These are phyloP conservation scores for Myotis daubentonii DNA, from an alignment of 2,797 vertebrate species.

Conservation along the genomic window DNA sequence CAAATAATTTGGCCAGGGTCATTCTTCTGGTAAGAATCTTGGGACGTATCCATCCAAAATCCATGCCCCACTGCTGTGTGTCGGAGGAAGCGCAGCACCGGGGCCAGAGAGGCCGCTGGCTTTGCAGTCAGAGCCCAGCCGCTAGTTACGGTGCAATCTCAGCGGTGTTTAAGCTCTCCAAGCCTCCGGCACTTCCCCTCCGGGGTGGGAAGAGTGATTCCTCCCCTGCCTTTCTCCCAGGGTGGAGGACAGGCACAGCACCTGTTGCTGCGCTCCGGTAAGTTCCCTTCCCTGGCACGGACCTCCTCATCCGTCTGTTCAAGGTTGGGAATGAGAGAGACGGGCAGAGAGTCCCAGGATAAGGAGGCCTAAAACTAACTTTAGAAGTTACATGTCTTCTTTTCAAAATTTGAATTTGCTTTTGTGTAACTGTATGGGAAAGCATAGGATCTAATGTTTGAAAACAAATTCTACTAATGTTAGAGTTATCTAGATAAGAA, in stretches of 20 bases:
- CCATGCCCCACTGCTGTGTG: background rate
- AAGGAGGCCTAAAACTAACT: background rate
- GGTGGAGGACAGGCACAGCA: background rate
- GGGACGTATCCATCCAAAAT: background rate
- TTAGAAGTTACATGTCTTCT: background rate
- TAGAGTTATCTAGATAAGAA: background rate
- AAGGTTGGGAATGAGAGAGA: background rate
- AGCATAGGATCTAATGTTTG: background rate
- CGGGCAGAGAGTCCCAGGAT: background rate
- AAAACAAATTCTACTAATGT: background rate
- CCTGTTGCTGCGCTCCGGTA: background rate
- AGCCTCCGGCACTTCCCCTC: background rate
- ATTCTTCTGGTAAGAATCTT: background rate
- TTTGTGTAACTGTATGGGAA: background rate
- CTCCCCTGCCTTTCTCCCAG: background rate
- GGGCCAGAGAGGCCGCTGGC: background rate
- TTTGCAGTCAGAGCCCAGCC: background rate
- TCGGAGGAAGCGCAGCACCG: background rate
- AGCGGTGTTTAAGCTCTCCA: background rate
- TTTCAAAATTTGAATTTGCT: background rate
- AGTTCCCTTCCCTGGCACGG: background rate
- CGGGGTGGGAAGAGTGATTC: background rate
- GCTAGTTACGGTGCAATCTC: fast-evolving
- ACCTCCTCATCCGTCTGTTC: background rate
- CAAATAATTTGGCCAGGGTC: background rate